These are phyloP conservation scores for Dunckerocampus dactyliophorus DNA, from an alignment of 2,113 vertebrate species.

Conservation along the genomic window DNA sequence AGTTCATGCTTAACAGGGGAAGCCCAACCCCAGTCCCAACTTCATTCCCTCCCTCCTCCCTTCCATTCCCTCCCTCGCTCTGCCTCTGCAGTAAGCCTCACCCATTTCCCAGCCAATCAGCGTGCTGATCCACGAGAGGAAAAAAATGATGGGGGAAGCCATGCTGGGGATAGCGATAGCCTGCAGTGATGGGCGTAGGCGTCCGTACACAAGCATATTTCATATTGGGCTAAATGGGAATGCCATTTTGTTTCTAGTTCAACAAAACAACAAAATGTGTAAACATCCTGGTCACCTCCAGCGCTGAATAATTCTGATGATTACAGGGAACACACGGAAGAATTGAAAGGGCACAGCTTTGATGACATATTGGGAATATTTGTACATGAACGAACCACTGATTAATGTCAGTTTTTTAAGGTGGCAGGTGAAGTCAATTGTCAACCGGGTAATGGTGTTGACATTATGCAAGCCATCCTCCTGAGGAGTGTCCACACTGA, in stretches of 20 bases:
- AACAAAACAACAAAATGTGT: neutral
- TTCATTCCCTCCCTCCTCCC: neutral
- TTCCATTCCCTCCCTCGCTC: conserved; percentile 29
- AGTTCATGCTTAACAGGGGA: conserved; percentile 39
- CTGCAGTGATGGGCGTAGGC: conserved; percentile 49
- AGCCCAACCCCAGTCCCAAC: conserved; percentile 13
- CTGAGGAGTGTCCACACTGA: no score
- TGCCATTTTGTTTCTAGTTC: neutral
- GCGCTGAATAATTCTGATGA: conserved; percentile 7
- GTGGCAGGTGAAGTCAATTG: no score
- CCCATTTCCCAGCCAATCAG: conserved; percentile 66
- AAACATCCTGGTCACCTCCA: neutral
- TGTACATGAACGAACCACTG: no score
- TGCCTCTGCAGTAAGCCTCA: conserved; percentile 72
- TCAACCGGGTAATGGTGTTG: no score
- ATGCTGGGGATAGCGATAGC: conserved; percentile 33
- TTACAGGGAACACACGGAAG: conserved; percentile 1
- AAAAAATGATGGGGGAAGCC: conserved; percentile 45
- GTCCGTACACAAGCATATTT: conserved; percentile 13
- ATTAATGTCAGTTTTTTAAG: no score
- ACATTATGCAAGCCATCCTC: no score
- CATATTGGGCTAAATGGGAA: neutral
- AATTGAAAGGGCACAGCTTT: conserved; percentile 20
- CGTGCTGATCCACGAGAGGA: conserved; percentile 27
- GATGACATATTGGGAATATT: no score